Percentiles rank a stretch among this genome's conserved stretches.
These are phyloP conservation scores for Caenorhabditis inopinata DNA, from an alignment of 1,140 invertebrate genomes.

Conservation along the genomic window DNA sequence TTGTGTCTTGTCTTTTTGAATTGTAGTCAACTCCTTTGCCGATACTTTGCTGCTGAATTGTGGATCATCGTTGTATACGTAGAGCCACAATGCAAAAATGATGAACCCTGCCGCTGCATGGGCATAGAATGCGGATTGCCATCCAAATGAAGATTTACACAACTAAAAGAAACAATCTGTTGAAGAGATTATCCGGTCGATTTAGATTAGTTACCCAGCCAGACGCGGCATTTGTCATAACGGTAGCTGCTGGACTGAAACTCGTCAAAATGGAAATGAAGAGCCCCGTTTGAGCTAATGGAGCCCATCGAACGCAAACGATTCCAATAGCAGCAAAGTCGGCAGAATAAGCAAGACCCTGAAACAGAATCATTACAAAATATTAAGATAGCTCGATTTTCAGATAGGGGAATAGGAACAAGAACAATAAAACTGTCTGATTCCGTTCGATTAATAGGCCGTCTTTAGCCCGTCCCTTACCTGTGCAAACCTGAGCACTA, in stretches of 20 bases:
- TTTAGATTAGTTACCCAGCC: not conserved
- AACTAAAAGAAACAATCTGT: not conserved
- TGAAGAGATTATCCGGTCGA: not conserved
- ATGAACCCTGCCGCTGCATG: slow-evolving; percentile 7
- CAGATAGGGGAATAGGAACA: slow-evolving; percentile 9
- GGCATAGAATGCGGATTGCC: slow-evolving; percentile 19
- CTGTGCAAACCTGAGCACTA: slow-evolving; percentile 32
- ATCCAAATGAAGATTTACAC: slow-evolving; percentile 23
- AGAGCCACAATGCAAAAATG: slow-evolving; percentile 6
- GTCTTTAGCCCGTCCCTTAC: not conserved
- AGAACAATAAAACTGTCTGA: slow-evolving; percentile 28
- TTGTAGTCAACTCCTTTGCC: not conserved
- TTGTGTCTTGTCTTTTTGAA: slow-evolving; percentile 27
- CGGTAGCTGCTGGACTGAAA: slow-evolving; percentile 11
- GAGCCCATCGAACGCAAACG: slow-evolving; percentile 34
- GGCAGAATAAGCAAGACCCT: slow-evolving; percentile 35
- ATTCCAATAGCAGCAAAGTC: slow-evolving; percentile 38
- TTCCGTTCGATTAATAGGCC: not conserved
- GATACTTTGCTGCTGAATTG: not conserved
- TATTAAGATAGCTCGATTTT: not conserved
- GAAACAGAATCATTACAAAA: not conserved
- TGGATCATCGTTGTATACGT: slow-evolving; percentile 29
- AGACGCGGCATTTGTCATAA: not conserved
- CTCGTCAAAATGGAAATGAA: not conserved
- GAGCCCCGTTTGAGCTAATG: not conserved